Evolutionary conservation across 1,140 invertebrate genomes (phyloP).

Genomic region (Zaprionus africanus): DNA sequence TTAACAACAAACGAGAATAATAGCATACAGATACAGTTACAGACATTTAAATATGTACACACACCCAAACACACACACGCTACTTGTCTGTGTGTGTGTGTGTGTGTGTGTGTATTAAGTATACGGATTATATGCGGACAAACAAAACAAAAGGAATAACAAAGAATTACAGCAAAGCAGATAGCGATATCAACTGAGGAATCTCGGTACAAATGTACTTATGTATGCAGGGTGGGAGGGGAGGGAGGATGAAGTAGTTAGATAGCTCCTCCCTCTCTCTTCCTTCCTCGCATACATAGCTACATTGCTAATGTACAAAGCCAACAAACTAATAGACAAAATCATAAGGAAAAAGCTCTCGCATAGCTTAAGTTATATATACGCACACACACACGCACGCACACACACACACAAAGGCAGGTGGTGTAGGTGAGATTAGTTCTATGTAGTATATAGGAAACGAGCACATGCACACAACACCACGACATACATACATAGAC

Average conservation of each 20-base stretch:
- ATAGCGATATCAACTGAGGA: background rate
- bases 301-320: background rate
- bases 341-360: background rate
- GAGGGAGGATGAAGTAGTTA: background rate
- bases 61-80: conserved; percentile 20
- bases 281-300: background rate
- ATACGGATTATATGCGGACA: conserved; percentile 2
- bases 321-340: background rate
- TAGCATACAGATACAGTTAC: background rate
- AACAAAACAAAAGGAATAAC: background rate
- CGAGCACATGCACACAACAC: background rate
- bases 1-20: conserved; percentile 3
- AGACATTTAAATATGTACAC: conserved; percentile 13
- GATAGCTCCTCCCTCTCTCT: background rate
- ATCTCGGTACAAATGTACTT: background rate
- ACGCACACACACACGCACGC: background rate
- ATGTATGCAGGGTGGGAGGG: background rate
- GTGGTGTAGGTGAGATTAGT: background rate
- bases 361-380: background rate
- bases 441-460: conserved; percentile 2
- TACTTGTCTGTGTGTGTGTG: background rate
- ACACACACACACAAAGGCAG: background rate
- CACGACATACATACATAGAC: background rate
- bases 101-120: background rate
- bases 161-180: background rate